Evolutionary conservation across 2,888 invertebrate genomes (phyloP), one percentile per base, ranked within the genome.

Genomic region (Melangyna quadrimaculata): DNA sequence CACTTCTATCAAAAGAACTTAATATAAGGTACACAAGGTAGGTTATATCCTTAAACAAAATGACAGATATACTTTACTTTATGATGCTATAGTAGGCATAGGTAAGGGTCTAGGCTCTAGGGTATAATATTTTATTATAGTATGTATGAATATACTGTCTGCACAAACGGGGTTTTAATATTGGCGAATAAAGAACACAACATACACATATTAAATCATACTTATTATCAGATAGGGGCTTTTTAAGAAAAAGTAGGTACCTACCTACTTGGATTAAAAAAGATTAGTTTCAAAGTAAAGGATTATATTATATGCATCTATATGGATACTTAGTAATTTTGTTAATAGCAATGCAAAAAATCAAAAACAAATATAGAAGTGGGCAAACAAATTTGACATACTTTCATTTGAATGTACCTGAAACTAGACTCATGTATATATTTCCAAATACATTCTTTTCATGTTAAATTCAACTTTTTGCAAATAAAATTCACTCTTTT

Each of bases 1-100:
- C 65, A 65, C 48, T 84, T 27, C 19, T 37, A 71, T 74, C 27
- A 67, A 71, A 67, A 37, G 29, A 40, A n/a, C 24, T 63, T 65
- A 55, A 67, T 27, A n/a, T n/a, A n/a, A n/a, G n/a, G n/a, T n/a
- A 53, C 17, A 53, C 27, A 59, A 27, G 9, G 24, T 59, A 65
- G 65, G 70, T 70, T 40, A 43, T 43, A 22, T 22, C 19, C 22
- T 19, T 59, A 12, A 6, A 35, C 32, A 51, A 61, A 37, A 61
- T 40, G 24, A 61, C 61, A 24, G 40, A 61, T 40, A 40, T 61
- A 12, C 24, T 24, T 24, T 61, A 55, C 78, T 63, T 70, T 48
- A 78, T 83, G 70, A 74, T 53, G 29, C n/a, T 43, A 35, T 35
- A 35, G 3, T 51, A 14, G n/a, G n/a, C n/a, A n/a, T n/a, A n/a